These are phyloP conservation scores for Neomonachus schauinslandi DNA, from an alignment of 2,113 vertebrate genomes.

Conservation along the genomic window DNA sequence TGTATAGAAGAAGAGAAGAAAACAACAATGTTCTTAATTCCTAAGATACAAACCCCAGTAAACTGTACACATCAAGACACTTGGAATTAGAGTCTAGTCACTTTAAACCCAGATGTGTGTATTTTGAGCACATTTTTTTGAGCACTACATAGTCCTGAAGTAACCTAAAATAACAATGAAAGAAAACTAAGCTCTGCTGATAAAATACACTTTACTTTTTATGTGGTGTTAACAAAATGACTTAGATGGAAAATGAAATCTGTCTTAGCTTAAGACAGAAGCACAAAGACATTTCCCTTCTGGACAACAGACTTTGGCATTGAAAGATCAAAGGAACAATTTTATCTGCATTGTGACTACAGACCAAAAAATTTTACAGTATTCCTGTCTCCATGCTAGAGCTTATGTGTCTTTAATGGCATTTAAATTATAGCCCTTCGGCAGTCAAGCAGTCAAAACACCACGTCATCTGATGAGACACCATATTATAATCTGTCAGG, in stretches of 20 bases:
- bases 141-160: not conserved
- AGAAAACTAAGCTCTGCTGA: constrained; percentile 63
- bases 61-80: not conserved
- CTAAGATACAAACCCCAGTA: not conserved
- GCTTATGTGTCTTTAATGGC: constrained; percentile 83
- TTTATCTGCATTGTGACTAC: constrained; percentile 74
- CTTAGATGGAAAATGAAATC: constrained; percentile 69
- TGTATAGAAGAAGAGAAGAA: not conserved
- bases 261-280: constrained; percentile 64
- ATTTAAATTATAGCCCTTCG: constrained; percentile 90
- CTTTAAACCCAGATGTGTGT: not conserved
- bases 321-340: constrained; percentile 78
- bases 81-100: not conserved
- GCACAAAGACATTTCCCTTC: constrained; percentile 61
- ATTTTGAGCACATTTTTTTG: constrained; percentile 41
- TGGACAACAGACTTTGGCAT: constrained; percentile 60
- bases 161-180: constrained; percentile 67
- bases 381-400: constrained; percentile 65
- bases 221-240: constrained; percentile 52
- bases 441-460: constrained; percentile 84
- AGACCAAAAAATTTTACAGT: constrained; percentile 63
- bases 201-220: constrained; percentile 52
- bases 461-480: constrained; percentile 81
- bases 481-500: constrained; percentile 81
- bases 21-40: not conserved